These are phyloP conservation scores for Parelbella ahira DNA, from an alignment of 2,888 invertebrate genomes.

Conservation along the genomic window DNA sequence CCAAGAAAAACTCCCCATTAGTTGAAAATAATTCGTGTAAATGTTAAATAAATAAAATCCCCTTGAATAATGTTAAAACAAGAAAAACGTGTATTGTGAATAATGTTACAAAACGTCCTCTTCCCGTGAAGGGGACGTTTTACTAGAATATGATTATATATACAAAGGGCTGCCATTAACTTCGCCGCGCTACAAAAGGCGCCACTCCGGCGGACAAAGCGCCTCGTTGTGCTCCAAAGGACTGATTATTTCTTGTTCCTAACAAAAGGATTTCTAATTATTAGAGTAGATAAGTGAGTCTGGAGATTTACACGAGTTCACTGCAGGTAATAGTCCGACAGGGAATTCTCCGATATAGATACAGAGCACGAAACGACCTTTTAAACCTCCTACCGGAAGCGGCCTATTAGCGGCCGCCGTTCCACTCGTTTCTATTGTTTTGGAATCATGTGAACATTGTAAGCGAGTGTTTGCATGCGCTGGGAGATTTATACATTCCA, in stretches of 20 bases:
- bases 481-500: conserved; percentile 22
- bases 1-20: no score
- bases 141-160: conserved; percentile 49
- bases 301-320: conserved; percentile 29
- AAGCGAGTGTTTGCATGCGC: conserved; percentile 18
- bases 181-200: conserved; percentile 39
- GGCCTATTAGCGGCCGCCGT: conserved; percentile 21
- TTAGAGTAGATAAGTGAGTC: conserved; percentile 35
- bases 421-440: conserved; percentile 11
- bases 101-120: conserved; percentile 32
- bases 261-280: conserved; percentile 52
- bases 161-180: conserved; percentile 45
- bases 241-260: conserved; percentile 55
- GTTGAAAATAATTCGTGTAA: no score
- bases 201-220: conserved; percentile 48
- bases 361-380: conserved; percentile 13
- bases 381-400: conserved; percentile 12
- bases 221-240: conserved; percentile 49
- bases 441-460: conserved; percentile 17
- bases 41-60: no score
- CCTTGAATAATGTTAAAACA: no score
- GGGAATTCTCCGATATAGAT: conserved; percentile 17
- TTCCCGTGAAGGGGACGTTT: conserved; percentile 38
- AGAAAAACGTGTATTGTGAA: conserved; percentile 26
- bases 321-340: conserved; percentile 19